Conservation (phyloP, 1,140 invertebrate species). For the Hirudo medicinalis region DNA sequence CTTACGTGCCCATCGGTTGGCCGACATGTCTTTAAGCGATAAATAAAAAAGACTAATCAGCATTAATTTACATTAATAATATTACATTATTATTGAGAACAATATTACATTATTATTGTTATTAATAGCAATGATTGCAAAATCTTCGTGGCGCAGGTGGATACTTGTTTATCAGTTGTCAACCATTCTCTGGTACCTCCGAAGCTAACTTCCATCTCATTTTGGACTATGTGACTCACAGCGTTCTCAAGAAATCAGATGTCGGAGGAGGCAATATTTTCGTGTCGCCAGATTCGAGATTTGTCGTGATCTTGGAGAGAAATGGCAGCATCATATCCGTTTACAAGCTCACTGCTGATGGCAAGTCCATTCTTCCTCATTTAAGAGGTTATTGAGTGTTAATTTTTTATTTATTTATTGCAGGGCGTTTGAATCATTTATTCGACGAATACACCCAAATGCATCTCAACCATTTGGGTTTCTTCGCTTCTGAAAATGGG, state of each 20-base stretch:
- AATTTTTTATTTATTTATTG: slow-evolving; percentile 13
- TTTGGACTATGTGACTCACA: slow-evolving; percentile 63
- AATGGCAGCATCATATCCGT: slow-evolving; percentile 57
- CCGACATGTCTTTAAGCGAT: not conserved
- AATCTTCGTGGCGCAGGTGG: too few relatives aligned
- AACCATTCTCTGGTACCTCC: slow-evolving; percentile 11
- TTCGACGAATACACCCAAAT: slow-evolving; percentile 66
- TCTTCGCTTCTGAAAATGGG: slow-evolving; percentile 59
- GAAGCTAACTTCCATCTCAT: slow-evolving; percentile 47
- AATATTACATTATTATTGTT: too few relatives aligned
- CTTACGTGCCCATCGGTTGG: slow-evolving; percentile 63
- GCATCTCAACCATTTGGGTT: slow-evolving; percentile 61
- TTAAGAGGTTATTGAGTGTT: slow-evolving; percentile 33
- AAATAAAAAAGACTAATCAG: too few relatives aligned
- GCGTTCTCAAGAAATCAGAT: slow-evolving; percentile 53
- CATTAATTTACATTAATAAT: too few relatives aligned
- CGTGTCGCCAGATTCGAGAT: slow-evolving; percentile 58
- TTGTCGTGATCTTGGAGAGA: slow-evolving; percentile 55
- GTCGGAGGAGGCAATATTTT: slow-evolving; percentile 52
- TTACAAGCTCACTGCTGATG: slow-evolving; percentile 51
- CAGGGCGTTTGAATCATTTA: slow-evolving; percentile 48
- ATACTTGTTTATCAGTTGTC: slow-evolving; percentile 10
- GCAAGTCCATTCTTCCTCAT: slow-evolving; percentile 27
- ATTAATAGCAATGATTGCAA: too few relatives aligned
- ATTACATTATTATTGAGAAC: not conserved